Conservation (phyloP, 1,140 invertebrate genomes). For the Macrocentrus cingulum region DNA sequence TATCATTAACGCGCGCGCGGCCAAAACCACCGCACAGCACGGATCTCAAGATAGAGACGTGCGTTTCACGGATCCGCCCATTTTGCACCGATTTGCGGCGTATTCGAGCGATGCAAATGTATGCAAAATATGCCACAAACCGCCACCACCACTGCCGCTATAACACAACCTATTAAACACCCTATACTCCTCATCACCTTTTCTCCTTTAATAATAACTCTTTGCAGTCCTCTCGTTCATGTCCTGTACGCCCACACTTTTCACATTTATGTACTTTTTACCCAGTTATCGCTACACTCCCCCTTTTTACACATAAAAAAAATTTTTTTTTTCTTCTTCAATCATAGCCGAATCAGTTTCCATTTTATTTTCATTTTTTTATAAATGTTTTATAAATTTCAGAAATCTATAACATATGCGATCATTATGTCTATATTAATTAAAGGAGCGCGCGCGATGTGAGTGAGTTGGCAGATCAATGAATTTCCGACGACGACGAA, state of each 20-base stretch:
- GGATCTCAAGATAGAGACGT: slow-evolving; percentile 46
- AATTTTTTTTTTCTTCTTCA: too few species aligned
- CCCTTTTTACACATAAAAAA: not conserved
- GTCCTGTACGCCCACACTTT: not conserved
- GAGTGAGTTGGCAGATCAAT: too few species aligned
- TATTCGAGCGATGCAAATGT: slow-evolving; percentile 45
- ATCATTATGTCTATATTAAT: too few species aligned
- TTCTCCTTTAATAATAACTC: slow-evolving; percentile 33
- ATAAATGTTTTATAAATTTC: too few species aligned
- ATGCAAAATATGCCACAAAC: slow-evolving; percentile 44
- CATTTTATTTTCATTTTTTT: too few species aligned
- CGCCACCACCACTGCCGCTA: slow-evolving; percentile 33
- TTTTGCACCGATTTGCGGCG: slow-evolving; percentile 38
- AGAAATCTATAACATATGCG: too few species aligned
- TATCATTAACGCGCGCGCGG: slow-evolving; percentile 20
- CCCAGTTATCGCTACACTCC: not conserved
- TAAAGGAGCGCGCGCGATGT: too few species aligned
- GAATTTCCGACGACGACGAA: too few species aligned
- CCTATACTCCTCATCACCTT: slow-evolving; percentile 50
- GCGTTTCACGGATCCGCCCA: slow-evolving; percentile 25
- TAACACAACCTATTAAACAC: slow-evolving; percentile 56
- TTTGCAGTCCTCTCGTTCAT: slow-evolving; percentile 18
- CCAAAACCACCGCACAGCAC: slow-evolving; percentile 18
- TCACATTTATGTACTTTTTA: slow-evolving; percentile 8
- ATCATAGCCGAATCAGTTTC: too few species aligned